phyloP scores from a whole-genome alignment of 1,140 invertebrate genomes.

The Bombus polaris region DNA sequence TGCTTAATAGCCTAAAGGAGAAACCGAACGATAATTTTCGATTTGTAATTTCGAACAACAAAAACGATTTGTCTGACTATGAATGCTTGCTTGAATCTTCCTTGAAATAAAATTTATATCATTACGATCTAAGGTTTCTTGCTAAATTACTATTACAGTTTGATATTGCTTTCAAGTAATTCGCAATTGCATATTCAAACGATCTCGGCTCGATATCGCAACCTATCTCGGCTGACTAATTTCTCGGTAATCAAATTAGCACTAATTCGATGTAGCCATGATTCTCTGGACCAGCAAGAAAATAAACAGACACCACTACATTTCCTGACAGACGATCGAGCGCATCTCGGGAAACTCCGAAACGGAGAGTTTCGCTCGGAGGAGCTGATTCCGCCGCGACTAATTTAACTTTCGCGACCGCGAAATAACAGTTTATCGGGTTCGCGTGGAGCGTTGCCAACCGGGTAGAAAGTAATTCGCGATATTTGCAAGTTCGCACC shows the following conservation, averaged over 20 bases:
- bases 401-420: constrained; percentile 37
- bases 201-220: background rate
- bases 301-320: background rate
- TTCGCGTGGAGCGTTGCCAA: constrained; percentile 43
- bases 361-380: background rate
- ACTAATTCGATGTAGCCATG: background rate
- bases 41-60: background rate
- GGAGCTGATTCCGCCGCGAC: constrained; percentile 14
- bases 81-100: background rate
- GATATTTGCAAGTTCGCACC: constrained; percentile 53
- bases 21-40: too few species aligned
- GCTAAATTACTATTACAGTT: background rate
- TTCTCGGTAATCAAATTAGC: background rate
- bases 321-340: background rate
- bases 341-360: background rate
- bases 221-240: background rate
- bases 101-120: background rate
- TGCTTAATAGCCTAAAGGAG: too few species aligned
- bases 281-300: background rate
- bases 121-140: background rate
- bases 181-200: background rate
- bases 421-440: constrained; percentile 30
- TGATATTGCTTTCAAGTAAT: background rate
- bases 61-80: background rate
- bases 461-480: constrained; percentile 28